Evolutionary conservation across 2,113 vertebrate genomes (phyloP), one percentile per base, ranked within the genome.

Genomic region (Dromaius novaehollandiae): DNA sequence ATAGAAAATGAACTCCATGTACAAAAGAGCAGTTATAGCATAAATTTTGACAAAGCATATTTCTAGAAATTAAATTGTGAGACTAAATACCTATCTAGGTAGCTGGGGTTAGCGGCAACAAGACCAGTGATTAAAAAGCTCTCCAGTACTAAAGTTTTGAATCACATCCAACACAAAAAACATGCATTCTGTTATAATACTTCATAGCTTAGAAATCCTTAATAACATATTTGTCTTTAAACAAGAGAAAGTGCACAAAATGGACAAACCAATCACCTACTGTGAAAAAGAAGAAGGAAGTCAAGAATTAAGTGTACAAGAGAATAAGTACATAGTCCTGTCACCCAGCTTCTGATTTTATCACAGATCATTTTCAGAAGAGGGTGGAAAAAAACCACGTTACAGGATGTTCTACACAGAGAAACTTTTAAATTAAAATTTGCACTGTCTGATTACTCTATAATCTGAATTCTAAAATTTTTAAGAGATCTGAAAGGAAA

Each of bases 321-420:
- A 5, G 15, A 13, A 20, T 0, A 3, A 68, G 28, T 7, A 74
- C 26, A 5, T 2, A 46, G 28, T 13, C 65, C 21, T 65, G 46
- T 32, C 28, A n/a, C 28, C 22, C 32, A 69, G 32, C 6, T 61
- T 13, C 25, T 40, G 7, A 38, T 50, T 66, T 60, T 46, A 71
- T 44, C 63, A 34, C 14, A 28, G 17, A 46, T 28, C 4, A 6
- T 34, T 61, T 77, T 58, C 56, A 64, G 28, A 64, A 11, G 30
- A 11, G 9, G 13, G 5, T 1, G 1, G 64, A 60, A 8, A 56
- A 53, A 36, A 18, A 15, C 10, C 24, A 22, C 3, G 1, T 24
- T 18, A 65, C 19, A 83, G 13, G 50, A 40, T 1, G 1, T 8
- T 65, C 19, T 30, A n/a, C 64, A 36, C 25, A 3, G 36, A 85